A percentile compares a stretch with the other conserved stretches of the same genome.
These are phyloP conservation scores for Isurus oxyrinchus DNA, from an alignment of 2,113 vertebrate genomes.

Conservation along the genomic window DNA sequence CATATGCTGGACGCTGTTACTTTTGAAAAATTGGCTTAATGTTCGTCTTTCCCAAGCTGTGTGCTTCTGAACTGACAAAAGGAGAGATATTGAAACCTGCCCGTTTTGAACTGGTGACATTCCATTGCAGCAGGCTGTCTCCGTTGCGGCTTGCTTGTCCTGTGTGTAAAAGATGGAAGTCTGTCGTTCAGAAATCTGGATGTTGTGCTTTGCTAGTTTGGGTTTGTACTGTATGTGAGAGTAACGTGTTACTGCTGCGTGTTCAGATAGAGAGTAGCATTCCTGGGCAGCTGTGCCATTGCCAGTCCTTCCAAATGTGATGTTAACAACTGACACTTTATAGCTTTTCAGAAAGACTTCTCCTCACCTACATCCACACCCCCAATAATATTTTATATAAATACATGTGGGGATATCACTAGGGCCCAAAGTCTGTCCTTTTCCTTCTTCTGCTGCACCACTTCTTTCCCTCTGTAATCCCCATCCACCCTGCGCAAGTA, in stretches of 20 bases:
- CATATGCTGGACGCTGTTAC: not conserved
- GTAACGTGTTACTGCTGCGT: not conserved
- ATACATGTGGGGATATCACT: not conserved
- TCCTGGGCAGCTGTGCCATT: not conserved
- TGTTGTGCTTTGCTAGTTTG: constrained; percentile 33
- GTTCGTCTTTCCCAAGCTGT: not conserved
- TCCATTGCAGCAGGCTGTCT: not conserved
- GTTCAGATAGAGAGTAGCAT: constrained; percentile 17
- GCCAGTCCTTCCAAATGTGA: constrained; percentile 25
- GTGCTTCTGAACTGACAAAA: constrained; percentile 8
- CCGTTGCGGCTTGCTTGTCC: not conserved
- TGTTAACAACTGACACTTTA: constrained; percentile 30
- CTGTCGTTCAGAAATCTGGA: constrained; percentile 6
- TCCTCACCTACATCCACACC: not conserved
- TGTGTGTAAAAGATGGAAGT: constrained; percentile 4
- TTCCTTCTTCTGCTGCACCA: too few relatives aligned
- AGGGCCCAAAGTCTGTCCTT: not conserved
- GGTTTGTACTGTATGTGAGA: constrained; percentile 3
- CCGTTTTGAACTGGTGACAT: constrained; percentile 23
- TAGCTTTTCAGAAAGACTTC: not conserved
- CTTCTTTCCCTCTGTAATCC: not conserved
- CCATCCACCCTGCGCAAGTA: not conserved
- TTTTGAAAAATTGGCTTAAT: not conserved
- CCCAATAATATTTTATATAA: not conserved
- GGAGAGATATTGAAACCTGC: not conserved